Conservation (phyloP, 2,797 vertebrate species). For the Channa striata region DNA sequence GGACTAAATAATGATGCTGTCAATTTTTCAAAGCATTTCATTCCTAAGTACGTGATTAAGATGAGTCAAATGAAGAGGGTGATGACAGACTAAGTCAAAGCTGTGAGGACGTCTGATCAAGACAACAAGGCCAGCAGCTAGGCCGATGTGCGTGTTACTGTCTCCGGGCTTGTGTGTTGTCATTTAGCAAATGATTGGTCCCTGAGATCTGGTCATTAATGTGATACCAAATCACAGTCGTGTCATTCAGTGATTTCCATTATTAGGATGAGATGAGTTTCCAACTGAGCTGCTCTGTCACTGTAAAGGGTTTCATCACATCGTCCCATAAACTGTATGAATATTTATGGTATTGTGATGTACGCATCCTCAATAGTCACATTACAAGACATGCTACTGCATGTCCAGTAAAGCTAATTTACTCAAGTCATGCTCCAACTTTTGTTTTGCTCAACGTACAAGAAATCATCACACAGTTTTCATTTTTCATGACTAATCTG, state of each 20-base stretch:
- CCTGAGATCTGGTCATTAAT: constrained; percentile 36
- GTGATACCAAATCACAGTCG: constrained; percentile 34
- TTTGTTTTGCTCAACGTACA: no score
- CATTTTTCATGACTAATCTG: no score
- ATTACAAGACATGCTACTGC: no score
- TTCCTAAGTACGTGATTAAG: constrained; percentile 84
- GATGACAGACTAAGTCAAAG: constrained; percentile 69
- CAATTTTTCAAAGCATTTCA: constrained; percentile 85
- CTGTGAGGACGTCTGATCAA: constrained; percentile 48
- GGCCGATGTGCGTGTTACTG: constrained; percentile 32
- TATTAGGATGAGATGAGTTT: constrained; percentile 14
- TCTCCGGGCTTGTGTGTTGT: constrained; percentile 43
- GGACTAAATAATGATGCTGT: constrained; percentile 87
- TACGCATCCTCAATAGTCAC: no score
- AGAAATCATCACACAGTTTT: no score
- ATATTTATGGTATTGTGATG: not conserved
- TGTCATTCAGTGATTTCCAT: constrained; percentile 18
- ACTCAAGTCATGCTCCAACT: no score
- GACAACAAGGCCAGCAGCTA: constrained; percentile 45
- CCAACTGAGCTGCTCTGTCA: constrained; percentile 25
- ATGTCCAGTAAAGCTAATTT: no score
- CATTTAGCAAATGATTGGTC: constrained; percentile 46
- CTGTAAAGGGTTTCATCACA: constrained; percentile 44
- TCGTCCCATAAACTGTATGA: not conserved
- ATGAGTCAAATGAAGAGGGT: constrained; percentile 82